Evolutionary conservation across 2,113 vertebrate species (phyloP), one percentile per base, ranked within the genome.

Genomic region (Nothocercus nigrocapillus): DNA sequence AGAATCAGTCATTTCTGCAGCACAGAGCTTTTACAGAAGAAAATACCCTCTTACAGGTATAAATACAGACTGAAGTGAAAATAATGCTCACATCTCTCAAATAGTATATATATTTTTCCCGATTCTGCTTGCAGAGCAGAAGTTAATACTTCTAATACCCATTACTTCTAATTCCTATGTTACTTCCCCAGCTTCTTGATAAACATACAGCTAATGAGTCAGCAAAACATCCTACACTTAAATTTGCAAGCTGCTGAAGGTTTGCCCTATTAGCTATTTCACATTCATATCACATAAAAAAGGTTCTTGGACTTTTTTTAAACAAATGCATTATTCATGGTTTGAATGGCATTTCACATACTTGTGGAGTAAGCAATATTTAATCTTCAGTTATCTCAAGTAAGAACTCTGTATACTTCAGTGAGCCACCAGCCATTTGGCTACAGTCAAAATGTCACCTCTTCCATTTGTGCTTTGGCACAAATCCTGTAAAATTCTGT

Each of bases 1-100:
- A 77, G 51, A 69, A 34, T 3, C 42, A 64, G 19, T 17, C 30
- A 38, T 44, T 77, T 88, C 36, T 77, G 74, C 53, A 74, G 36
- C 74, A 62, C 2, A 0, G 0, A 12, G 17, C 24, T n/a, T 77
- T 49, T 14, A 73, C 54, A 79, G 20, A 89, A 47, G 42, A 11
- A 38, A 24, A n/a, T 34, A 36, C n/a, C 20, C 0, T 25, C 0
- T 0, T 51, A 42, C 1, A 51, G 2, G 30, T 54, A 2, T 7
- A 66, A 42, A 28, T 19, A 81, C 30, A 77, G 91, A 66, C 27
- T 34, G 38, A 79, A 40, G 25, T 15, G 18, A 51, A 16, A 45
- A 56, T 11, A 73, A 49, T 13, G 24, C 61, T 88, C 78, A 44
- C 6, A 4, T 27, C 80, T 62, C 32, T 53, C 27, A 77, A 56